Base-by-base conservation (phyloP, 2,113 vertebrate genomes). In the Microtus oregoni region DNA sequence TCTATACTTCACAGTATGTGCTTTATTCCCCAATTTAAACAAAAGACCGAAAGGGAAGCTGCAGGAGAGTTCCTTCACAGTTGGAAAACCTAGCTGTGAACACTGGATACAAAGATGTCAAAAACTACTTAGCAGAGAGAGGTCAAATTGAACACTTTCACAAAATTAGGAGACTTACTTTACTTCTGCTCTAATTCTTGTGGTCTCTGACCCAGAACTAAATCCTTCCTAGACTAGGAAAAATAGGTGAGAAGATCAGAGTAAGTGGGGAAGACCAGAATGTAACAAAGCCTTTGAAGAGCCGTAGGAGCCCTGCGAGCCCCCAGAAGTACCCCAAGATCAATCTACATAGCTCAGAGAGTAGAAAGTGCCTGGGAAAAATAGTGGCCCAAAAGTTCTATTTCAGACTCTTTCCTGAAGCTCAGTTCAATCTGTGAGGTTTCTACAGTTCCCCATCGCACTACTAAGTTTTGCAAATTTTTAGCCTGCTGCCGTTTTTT, bases 131-230 rank as follows among this genome's bases (percentile, higher is more conserved):
- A 93, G 73, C 61, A 94, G 58, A n/a, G 52, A 94, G 86, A 96
- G 38, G 35, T 89, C 35, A 96, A 63, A 83, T 24, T 22, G 52
- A 91, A 89, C 78, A 92, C 63, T 88, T 94, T 28, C 11, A 86
- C 89, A 61, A 95, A 90, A 86, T 77, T 93, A 92, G 38, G 87
- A 73, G 38, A 89, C 15, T 86, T n/a, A 12, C 24, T 91, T 97
- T 76, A 19, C 83, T 94, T 93, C 86, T 70, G 63, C 58, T 93
- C 32, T 86, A 52, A 72, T 95, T 90, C 91, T 92, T 95, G 79
- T 90, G 70, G 58, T 89, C 28, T 90, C 79, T 89, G 89, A 92
- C 24, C 38, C 89, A 93, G 92, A 95, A 97, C 93, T 82, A 91
- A 96, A 76, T 61, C 65, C 81, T 93, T 92, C 61, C 47, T 68